Evolutionary conservation across 2,888 invertebrate genomes (phyloP).

Genomic region (Physocephala rufipes): DNA sequence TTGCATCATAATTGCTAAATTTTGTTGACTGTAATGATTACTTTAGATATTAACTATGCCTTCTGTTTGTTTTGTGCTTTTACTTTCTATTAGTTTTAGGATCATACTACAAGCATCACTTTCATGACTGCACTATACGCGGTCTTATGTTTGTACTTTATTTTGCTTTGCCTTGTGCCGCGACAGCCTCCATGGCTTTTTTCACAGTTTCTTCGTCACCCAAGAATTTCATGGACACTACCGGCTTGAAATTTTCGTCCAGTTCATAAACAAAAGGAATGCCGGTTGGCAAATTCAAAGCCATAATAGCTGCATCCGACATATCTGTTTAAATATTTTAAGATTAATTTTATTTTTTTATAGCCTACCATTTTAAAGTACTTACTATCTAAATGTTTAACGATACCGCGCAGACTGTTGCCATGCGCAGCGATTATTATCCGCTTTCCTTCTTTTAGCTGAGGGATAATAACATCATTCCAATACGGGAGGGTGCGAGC

Average conservation of each 20-base stretch:
- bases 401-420: conserved; percentile 87
- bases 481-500: conserved; percentile 88
- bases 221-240: conserved; percentile 80
- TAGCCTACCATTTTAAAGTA: conserved; percentile 37
- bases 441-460: conserved; percentile 82
- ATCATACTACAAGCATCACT: too few relatives aligned
- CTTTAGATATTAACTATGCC: too few relatives aligned
- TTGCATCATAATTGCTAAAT: too few relatives aligned
- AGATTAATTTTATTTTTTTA: background rate
- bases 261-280: conserved; percentile 84
- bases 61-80: too few relatives aligned
- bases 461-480: conserved; percentile 79
- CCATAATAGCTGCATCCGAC: conserved; percentile 80
- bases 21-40: too few relatives aligned
- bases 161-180: conserved; percentile 79
- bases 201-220: conserved; percentile 84
- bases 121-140: too few relatives aligned
- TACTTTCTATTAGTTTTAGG: too few relatives aligned
- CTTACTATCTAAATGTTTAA: conserved; percentile 86
- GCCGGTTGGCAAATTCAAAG: conserved; percentile 80
- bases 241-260: conserved; percentile 79
- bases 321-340: conserved; percentile 68
- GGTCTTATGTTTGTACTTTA: conserved; percentile 67
- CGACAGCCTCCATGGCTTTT: conserved; percentile 83
- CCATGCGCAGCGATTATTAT: conserved; percentile 90